Conservation (phyloP, 2,113 vertebrate species). For the Arenaria interpres region DNA sequence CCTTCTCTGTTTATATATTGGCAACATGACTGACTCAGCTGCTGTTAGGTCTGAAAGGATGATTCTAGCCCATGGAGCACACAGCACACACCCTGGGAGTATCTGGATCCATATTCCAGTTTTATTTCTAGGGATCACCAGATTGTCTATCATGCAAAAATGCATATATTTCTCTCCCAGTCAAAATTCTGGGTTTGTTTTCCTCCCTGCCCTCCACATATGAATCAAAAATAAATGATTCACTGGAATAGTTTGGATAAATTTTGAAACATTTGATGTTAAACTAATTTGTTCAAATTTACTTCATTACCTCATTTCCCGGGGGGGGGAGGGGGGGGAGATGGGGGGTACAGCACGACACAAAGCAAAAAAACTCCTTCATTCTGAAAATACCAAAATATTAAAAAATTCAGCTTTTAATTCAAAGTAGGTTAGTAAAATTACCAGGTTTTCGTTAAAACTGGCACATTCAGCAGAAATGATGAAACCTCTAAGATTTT, state of each 20-base stretch:
- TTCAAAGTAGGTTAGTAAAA: not conserved
- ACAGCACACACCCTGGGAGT: not conserved
- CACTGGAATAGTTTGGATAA: not conserved
- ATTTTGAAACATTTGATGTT: not conserved
- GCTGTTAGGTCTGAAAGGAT: not conserved
- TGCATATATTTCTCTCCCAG: not conserved
- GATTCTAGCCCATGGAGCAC: not conserved
- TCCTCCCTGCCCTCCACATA: not conserved
- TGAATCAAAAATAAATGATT: not conserved
- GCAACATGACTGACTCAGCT: not conserved
- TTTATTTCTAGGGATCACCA: not conserved
- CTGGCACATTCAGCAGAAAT: not conserved
- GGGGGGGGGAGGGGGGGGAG: rapidly evolving
- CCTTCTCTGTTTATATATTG: not conserved
- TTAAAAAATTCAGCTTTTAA: not conserved
- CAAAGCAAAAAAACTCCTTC: not conserved
- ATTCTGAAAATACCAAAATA: not conserved
- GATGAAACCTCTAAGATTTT: not conserved
- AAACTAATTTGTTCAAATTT: not conserved
- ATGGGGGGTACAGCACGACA: no score
- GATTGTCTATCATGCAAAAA: not conserved
- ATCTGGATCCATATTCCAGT: not conserved
- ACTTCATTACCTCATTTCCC: not conserved
- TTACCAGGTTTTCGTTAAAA: not conserved
- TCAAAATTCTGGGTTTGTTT: not conserved